phyloP scores from a whole-genome alignment of 1,140 invertebrate species.

The Cyclina sinensis region DNA sequence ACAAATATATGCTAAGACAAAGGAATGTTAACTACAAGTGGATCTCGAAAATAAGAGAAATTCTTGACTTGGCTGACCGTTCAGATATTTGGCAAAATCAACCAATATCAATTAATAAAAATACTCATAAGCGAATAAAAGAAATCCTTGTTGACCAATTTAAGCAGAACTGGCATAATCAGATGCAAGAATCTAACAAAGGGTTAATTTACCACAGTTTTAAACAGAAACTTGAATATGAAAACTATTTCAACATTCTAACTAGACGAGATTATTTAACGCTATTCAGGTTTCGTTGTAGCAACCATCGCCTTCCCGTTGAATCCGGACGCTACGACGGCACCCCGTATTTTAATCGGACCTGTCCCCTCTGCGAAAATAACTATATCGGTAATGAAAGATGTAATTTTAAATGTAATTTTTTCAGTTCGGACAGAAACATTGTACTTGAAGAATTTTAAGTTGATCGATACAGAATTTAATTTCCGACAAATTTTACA shows the following conservation, averaged over 20 bases:
- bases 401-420: neutral
- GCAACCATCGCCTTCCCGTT: neutral
- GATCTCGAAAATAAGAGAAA: conserved; percentile 11
- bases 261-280: neutral
- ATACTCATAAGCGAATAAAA: conserved; percentile 17
- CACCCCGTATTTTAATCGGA: neutral
- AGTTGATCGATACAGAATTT: no score
- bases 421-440: no score
- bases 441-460: no score
- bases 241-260: conserved; percentile 24
- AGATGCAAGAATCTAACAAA: conserved; percentile 14
- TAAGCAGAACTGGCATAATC: neutral
- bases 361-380: neutral
- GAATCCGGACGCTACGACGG: neutral
- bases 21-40: conserved; percentile 20
- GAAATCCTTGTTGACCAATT: conserved; percentile 5
- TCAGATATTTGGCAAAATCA: conserved; percentile 25
- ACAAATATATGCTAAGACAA: neutral
- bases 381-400: neutral
- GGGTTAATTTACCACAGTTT: conserved; percentile 15
- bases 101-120: neutral
- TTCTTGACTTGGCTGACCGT: neutral
- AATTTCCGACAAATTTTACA: no score
- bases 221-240: neutral
- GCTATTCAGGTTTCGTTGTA: neutral